Evolutionary conservation across 2,113 vertebrate species (phyloP).

Genomic region (Arvicanthis niloticus): DNA sequence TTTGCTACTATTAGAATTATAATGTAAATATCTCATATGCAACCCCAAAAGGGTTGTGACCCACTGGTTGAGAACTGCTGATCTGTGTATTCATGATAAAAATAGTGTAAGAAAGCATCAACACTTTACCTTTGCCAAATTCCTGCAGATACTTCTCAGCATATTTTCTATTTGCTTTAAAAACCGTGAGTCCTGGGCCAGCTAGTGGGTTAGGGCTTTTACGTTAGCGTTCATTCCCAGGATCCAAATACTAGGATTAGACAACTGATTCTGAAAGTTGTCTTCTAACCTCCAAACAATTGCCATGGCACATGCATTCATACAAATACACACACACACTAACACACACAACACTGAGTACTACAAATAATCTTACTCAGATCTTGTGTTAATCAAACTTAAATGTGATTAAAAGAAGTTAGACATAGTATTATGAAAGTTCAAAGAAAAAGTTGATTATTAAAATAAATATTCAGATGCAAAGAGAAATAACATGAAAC

Average conservation of each 20-base stretch:
- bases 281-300: background rate
- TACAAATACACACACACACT: background rate
- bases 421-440: background rate
- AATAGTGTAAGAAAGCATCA: background rate
- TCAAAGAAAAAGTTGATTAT: background rate
- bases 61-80: background rate
- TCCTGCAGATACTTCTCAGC: background rate
- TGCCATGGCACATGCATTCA: background rate
- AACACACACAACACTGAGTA: background rate
- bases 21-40: background rate
- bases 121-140: background rate
- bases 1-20: background rate
- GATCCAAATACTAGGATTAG: background rate
- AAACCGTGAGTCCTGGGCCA: background rate
- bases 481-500: slow-evolving; percentile 12
- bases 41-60: background rate
- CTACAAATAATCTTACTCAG: background rate
- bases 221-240: background rate
- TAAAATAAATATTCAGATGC: slow-evolving; percentile 27
- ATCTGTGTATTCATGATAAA: background rate
- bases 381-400: background rate
- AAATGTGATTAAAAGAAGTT: slow-evolving; percentile 21
- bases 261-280: background rate
- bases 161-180: background rate
- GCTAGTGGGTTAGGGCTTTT: background rate